phyloP scores from a whole-genome alignment of 2,113 vertebrate species.

The Helogale parvula region DNA sequence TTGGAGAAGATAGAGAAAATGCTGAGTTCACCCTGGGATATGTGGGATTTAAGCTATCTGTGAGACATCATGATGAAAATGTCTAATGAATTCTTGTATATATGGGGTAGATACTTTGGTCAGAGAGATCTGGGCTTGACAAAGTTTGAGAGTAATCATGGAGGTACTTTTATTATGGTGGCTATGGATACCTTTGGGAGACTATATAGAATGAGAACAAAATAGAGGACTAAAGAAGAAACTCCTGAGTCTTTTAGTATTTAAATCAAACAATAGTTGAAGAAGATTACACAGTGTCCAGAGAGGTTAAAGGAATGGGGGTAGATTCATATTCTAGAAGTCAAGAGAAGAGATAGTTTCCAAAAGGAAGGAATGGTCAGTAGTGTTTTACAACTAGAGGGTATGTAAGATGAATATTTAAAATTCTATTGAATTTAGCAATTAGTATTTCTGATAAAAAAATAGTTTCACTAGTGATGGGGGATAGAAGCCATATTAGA shows the following conservation, averaged over 20 bases:
- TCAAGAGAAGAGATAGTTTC: background rate
- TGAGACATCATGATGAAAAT: background rate
- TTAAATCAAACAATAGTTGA: background rate
- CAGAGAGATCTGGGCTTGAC: background rate
- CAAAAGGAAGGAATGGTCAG: background rate
- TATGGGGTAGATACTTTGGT: background rate
- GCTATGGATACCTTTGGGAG: background rate
- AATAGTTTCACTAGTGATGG: background rate
- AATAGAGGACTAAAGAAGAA: background rate
- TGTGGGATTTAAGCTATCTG: background rate
- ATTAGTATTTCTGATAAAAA: background rate
- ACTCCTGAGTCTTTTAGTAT: background rate
- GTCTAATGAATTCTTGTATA: background rate
- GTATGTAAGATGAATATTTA: background rate
- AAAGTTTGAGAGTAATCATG: slow-evolving; percentile 2
- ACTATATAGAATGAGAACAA: background rate
- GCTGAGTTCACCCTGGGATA: background rate
- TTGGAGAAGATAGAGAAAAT: slow-evolving; percentile 33
- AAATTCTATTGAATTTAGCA: background rate
- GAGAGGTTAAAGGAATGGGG: background rate
- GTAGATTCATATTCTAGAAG: background rate
- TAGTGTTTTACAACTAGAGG: background rate
- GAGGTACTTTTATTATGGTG: background rate
- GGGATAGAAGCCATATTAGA: background rate
- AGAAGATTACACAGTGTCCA: background rate